A percentile compares a stretch with the other conserved stretches of the same genome.
Evolutionary conservation across 2,113 vertebrate genomes (phyloP).

Genomic region (Neomonachus schauinslandi): DNA sequence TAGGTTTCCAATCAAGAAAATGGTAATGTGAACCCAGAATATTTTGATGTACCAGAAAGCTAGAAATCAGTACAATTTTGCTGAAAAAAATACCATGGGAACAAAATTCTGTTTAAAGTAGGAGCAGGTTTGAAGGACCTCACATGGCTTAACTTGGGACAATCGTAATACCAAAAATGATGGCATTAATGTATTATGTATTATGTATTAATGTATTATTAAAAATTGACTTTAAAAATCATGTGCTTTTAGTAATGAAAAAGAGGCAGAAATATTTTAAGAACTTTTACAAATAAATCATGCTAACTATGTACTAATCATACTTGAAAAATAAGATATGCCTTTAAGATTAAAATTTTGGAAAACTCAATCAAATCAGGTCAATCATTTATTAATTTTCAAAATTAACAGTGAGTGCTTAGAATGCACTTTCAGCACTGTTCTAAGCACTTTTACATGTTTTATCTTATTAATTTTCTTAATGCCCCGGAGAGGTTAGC

Average conservation of each 20-base stretch:
- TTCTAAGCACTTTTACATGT: not conserved
- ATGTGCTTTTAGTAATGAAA: not conserved
- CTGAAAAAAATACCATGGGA: not conserved
- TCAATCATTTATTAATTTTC: not conserved
- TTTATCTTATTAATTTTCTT: conserved; percentile 4
- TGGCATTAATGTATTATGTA: not conserved
- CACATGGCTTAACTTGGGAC: not conserved
- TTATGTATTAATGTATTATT: not conserved
- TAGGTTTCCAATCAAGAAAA: not conserved
- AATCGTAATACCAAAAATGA: not conserved
- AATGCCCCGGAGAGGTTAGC: not conserved
- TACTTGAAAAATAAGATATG: not conserved
- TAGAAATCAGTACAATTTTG: not conserved
- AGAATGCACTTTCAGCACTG: not conserved
- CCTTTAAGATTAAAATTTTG: not conserved
- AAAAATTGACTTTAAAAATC: not conserved
- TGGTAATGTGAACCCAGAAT: not conserved
- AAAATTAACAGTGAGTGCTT: not conserved
- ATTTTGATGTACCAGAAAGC: not conserved
- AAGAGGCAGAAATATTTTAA: not conserved
- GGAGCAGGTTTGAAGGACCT: not conserved
- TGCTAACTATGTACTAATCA: not conserved
- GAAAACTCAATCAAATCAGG: not conserved
- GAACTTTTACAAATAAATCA: not conserved
- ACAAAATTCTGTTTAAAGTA: not conserved